A percentile compares a stretch with the other conserved stretches of the same genome.
These are phyloP conservation scores for Aphidius colemani DNA, from an alignment of 2,888 invertebrate species.

Conservation along the genomic window DNA sequence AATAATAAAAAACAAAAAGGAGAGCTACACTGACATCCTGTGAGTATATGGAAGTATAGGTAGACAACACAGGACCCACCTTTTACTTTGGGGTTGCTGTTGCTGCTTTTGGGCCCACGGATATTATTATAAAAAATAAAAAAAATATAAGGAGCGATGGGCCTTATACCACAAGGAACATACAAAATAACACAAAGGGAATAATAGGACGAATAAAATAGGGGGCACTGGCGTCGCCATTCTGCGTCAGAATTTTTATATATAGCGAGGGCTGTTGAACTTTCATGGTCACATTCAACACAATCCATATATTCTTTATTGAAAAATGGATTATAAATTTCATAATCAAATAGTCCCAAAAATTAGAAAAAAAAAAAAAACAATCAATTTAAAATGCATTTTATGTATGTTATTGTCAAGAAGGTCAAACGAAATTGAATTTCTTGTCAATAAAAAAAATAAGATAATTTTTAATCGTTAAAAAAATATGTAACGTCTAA, in stretches of 20 bases:
- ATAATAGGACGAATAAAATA: conserved; percentile 30
- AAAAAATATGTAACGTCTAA: not conserved
- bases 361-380: too few species aligned
- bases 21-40: too few species aligned
- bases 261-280: conserved; percentile 48
- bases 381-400: not conserved
- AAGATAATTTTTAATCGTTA: too few species aligned
- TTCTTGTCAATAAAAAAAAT: conserved; percentile 11
- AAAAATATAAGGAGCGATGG: not conserved
- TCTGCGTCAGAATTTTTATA: too few species aligned
- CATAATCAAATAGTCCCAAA: too few species aligned
- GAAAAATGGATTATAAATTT: too few species aligned
- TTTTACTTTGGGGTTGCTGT: not conserved
- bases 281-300: conserved; percentile 56
- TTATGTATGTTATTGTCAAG: not conserved
- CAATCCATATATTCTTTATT: conserved; percentile 39
- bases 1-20: too few species aligned
- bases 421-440: conserved; percentile 13
- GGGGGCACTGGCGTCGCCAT: conserved; percentile 42
- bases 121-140: not conserved
- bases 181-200: conserved; percentile 7
- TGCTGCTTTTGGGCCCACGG: not conserved
- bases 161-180: conserved; percentile 26
- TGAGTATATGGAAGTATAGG: not conserved
- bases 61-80: too few species aligned